These are phyloP conservation scores for Harpegnathos saltator DNA, from an alignment of 1,140 invertebrate genomes.

Conservation along the genomic window DNA sequence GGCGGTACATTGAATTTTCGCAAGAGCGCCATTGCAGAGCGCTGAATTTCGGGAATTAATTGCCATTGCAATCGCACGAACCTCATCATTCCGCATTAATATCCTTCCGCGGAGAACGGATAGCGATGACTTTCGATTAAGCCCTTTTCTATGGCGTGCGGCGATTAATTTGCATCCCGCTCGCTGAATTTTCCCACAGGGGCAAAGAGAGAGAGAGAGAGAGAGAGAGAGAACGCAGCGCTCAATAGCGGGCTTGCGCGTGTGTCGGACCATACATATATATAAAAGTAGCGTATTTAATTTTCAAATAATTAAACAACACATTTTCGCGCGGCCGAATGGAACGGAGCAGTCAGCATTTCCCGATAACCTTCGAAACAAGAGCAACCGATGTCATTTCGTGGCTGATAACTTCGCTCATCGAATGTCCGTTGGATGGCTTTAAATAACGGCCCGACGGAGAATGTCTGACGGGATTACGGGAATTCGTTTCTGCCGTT, in stretches of 20 bases:
- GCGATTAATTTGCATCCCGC: no score
- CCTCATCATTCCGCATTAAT: no score
- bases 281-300: neutral
- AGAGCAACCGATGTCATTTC: constrained; percentile 19
- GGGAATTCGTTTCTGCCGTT: constrained; percentile 78
- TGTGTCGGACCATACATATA: no score
- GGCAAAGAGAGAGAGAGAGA: no score
- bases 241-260: no score
- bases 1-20: neutral
- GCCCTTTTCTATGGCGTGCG: no score
- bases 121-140: no score
- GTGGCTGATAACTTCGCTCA: constrained; percentile 29
- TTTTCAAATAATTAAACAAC: constrained; percentile 16
- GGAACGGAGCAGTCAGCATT: constrained; percentile 20
- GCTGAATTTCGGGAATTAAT: constrained; percentile 2
- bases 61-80: no score
- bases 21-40: no score
- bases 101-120: no score
- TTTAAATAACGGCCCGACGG: constrained; percentile 65
- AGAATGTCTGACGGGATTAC: constrained; percentile 75
- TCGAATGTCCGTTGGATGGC: constrained; percentile 24
- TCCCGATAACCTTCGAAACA: neutral
- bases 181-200: no score
- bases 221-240: no score
- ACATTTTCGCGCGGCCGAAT: neutral